Percentiles rank a stretch among this genome's conserved stretches.
Conservation (phyloP, 2,888 invertebrate species). For the Leucophenga maculata region DNA sequence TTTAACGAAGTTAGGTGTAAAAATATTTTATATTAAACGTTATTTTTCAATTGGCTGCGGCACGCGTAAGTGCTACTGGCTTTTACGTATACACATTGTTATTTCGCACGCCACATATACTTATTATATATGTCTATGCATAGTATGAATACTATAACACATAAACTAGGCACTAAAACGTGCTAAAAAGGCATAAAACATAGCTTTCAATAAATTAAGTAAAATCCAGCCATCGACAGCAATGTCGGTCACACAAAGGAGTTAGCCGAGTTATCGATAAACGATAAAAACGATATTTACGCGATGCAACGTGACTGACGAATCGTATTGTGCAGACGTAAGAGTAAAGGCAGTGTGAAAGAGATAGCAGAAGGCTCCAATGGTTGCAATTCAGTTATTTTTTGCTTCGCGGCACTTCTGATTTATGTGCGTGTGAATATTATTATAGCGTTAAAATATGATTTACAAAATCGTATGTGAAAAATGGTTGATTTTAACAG, state of each 20-base stretch:
- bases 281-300: constrained; percentile 38
- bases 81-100: too few species aligned
- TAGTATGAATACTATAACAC: too few species aligned
- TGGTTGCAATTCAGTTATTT: constrained; percentile 8
- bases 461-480: constrained; percentile 62
- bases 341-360: too few species aligned
- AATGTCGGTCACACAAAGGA: neutral
- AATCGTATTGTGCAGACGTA: constrained; percentile 9
- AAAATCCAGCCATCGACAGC: constrained; percentile 4
- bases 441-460: constrained; percentile 65
- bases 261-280: constrained; percentile 52
- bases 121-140: too few species aligned
- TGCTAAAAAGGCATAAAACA: constrained; percentile 35
- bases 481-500: constrained; percentile 33
- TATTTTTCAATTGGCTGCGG: too few species aligned
- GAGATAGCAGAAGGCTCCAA: too few species aligned
- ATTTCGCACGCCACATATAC: too few species aligned
- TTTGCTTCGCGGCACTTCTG: constrained; percentile 37
- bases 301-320: constrained; percentile 27
- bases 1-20: too few species aligned
- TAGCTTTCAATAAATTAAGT: constrained; percentile 39
- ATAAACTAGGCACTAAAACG: neutral
- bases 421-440: constrained; percentile 60
- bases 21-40: too few species aligned
- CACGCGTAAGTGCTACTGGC: too few species aligned